Conservation (phyloP, 2,797 vertebrate genomes). For the Pangasius sanitwongsei region DNA sequence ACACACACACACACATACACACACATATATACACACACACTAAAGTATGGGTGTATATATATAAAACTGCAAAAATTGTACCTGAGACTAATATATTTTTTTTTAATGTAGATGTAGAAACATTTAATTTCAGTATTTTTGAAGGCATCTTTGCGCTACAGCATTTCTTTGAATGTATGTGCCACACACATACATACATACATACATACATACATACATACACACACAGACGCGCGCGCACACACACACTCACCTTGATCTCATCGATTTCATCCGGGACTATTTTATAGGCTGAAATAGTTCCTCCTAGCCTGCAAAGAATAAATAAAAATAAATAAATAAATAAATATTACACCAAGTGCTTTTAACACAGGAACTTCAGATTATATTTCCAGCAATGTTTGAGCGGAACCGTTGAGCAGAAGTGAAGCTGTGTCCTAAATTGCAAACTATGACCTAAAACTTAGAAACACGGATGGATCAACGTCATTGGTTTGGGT, state of each 20-base stretch:
- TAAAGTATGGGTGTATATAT: too few species aligned
- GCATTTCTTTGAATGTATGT: too few species aligned
- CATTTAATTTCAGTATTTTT: too few species aligned
- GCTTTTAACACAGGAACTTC: not conserved
- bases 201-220: too few species aligned
- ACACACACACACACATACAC: too few species aligned
- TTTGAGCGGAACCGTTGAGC: not conserved
- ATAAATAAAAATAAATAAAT: slow-evolving; percentile 50
- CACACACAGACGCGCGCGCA: too few species aligned
- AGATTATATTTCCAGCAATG: not conserved
- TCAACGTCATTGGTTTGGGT: not conserved
- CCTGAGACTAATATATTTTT: too few species aligned
- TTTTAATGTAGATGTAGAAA: too few species aligned
- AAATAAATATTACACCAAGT: slow-evolving; percentile 29
- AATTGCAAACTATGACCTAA: not conserved
- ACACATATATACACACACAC: too few species aligned
- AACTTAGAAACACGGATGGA: not conserved
- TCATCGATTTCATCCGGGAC: slow-evolving; percentile 98
- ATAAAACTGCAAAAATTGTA: too few species aligned
- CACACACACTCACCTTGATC: slow-evolving; percentile 86
- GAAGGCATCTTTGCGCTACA: too few species aligned
- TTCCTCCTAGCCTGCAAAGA: slow-evolving; percentile 93
- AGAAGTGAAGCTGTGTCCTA: slow-evolving; percentile 3
- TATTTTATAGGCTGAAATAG: slow-evolving; percentile 97
- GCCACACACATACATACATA: too few species aligned